Base-by-base conservation (phyloP, 2,797 vertebrate species). In the Sphenodon punctatus region DNA sequence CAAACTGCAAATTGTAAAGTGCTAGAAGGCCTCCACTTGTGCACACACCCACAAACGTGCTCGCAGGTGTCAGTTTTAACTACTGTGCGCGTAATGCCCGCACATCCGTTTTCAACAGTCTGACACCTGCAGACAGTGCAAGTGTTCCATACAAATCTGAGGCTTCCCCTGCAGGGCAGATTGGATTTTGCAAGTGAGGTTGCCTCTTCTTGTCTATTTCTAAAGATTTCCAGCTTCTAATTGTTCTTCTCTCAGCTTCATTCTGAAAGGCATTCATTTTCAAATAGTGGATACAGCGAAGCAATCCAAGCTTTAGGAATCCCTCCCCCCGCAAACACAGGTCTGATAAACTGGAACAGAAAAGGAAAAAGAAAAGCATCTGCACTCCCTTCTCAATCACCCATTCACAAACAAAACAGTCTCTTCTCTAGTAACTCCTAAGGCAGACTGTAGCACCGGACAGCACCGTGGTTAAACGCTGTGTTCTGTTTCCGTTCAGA, bases 51-150 rank as follows among this genome's bases (percentile, higher is more conserved):
- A 0, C 72, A 85, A 83, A 88, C 92, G 87, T 80, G 88, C 88
- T 88, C 87, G 88, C 88, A 89, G 67, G 73, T 89, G 89, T 84
- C 82, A 85, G 89, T 86, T 83, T 83, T 87, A 85, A 92, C 91
- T 70, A 70, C 85, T 90, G 86, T 89, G 93, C 89, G 91, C 85
- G 79, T 88, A 89, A 90, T 86, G 90, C 90, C 90, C 93, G 89
- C 89, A 89, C 19, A 32, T 42, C 78, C 58, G 89, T 91, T 91
- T 91, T 86, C 80, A 91, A 19, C 66, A 74, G 78, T 75, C 82
- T 78, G 68, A 64, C 80, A 79, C 84, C 41, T 63, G 68, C 76
- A 76, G 74, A n/a, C 56, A 63, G 75, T 53, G 76, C 76, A 88
- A 45, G 60, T 51, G 61, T 83, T 63, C 84, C 73, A 84, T 78